Percentiles rank a stretch among this genome's conserved stretches.
phyloP scores from a whole-genome alignment of 2,113 vertebrate genomes.

The Corythornis madagascariensis region DNA sequence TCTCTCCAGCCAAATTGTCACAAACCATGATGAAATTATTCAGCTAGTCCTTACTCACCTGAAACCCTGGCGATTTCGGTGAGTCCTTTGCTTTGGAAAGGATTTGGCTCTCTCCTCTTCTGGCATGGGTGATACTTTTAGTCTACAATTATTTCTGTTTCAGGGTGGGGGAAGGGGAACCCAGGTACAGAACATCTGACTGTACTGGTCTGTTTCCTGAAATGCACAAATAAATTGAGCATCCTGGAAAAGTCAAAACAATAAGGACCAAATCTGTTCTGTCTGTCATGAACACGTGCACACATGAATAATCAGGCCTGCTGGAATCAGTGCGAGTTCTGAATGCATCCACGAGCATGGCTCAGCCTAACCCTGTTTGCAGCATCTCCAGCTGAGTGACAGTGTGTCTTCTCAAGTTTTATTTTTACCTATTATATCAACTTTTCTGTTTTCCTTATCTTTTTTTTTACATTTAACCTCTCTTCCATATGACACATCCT shows the following conservation, averaged over 20 bases:
- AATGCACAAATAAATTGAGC: constrained; percentile 67
- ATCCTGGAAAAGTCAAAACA: constrained; percentile 59
- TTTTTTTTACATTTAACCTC: not conserved
- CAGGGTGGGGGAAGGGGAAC: not conserved
- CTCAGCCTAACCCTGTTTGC: not conserved
- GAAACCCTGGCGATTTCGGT: not conserved
- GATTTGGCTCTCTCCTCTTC: constrained; percentile 53
- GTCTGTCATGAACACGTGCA: not conserved
- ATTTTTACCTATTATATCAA: not conserved
- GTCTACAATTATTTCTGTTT: not conserved
- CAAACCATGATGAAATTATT: not conserved
- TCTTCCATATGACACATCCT: not conserved
- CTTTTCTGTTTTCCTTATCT: not conserved
- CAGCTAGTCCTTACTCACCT: not conserved
- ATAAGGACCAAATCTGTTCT: constrained; percentile 16
- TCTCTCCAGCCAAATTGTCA: constrained; percentile 22
- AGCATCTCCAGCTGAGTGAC: not conserved
- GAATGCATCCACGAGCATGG: not conserved
- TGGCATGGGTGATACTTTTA: constrained; percentile 39
- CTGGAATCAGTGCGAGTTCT: not conserved
- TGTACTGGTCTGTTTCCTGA: constrained; percentile 51
- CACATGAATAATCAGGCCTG: not conserved
- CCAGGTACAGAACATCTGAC: constrained; percentile 25
- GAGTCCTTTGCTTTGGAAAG: constrained; percentile 14
- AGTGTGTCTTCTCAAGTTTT: not conserved